Percentiles rank a stretch among this genome's conserved stretches.
phyloP scores from a whole-genome alignment of 2,113 vertebrate species.

The Cairina moschata region DNA sequence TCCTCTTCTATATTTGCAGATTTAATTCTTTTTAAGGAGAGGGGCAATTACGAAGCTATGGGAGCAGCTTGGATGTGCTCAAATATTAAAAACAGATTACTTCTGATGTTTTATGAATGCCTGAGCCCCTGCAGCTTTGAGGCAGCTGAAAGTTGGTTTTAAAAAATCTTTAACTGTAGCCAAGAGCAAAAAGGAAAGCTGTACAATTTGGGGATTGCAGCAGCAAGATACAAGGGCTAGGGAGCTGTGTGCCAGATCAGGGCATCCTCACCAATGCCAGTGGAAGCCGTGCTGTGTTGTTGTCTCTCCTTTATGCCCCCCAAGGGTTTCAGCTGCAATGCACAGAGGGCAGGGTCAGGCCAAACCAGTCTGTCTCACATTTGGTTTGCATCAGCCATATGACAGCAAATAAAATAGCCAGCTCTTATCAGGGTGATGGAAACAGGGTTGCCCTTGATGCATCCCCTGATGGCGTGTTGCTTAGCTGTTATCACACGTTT shows the following conservation, averaged over 20 bases:
- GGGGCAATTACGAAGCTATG: background rate
- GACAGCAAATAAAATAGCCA: background rate
- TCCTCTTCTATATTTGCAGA: background rate
- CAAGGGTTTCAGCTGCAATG: background rate
- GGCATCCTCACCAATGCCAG: background rate
- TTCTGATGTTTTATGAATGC: background rate
- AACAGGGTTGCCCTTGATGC: background rate
- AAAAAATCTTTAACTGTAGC: background rate
- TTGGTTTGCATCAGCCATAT: background rate
- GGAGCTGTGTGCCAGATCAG: background rate
- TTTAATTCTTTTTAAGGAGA: background rate
- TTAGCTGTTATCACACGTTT: background rate
- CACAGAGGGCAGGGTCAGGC: background rate
- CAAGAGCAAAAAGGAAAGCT: background rate
- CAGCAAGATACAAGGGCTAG: background rate
- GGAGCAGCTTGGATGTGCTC: background rate
- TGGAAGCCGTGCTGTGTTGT: accelerated
- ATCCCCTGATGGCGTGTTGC: background rate
- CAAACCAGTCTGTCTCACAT: background rate
- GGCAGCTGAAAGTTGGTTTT: background rate
- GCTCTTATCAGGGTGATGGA: background rate
- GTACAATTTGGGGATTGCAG: background rate
- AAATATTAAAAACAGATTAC: background rate
- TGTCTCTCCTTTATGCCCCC: accelerated
- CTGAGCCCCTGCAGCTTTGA: background rate